Evolutionary conservation across 2,888 invertebrate genomes (phyloP).

Genomic region (Melitaea athalia): DNA sequence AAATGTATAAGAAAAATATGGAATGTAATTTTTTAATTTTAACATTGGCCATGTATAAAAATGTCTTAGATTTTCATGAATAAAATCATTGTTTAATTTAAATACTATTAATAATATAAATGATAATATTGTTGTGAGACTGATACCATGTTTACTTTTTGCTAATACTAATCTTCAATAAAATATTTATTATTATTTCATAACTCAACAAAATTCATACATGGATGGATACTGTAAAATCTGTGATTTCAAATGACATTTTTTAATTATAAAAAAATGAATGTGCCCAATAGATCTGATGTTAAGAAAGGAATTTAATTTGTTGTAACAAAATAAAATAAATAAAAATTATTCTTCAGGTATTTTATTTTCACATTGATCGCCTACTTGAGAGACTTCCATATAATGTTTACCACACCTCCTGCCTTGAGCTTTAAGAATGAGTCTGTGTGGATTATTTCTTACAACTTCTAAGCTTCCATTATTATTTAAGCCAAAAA

Average conservation of each 20-base stretch:
- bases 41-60: neutral
- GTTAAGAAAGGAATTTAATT: neutral
- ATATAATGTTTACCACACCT: conserved; percentile 72
- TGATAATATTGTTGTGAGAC: neutral
- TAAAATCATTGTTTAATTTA: neutral
- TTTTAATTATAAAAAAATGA: neutral
- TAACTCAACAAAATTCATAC: neutral
- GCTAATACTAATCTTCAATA: neutral
- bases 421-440: conserved; percentile 83
- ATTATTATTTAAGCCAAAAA: conserved; percentile 87
- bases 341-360: conserved; percentile 42
- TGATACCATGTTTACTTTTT: neutral
- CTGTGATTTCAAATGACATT: conserved; percentile 13
- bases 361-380: conserved; percentile 51
- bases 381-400: conserved; percentile 48
- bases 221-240: neutral
- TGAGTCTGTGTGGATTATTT: conserved; percentile 82
- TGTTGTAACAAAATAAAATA: conserved; percentile 19
- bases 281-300: conserved; percentile 10
- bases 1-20: too few species aligned
- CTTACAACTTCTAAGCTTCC: conserved; percentile 86
- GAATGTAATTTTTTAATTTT: too few species aligned
- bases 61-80: neutral
- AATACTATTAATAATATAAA: neutral
- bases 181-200: neutral